phyloP scores from a whole-genome alignment of 1,140 invertebrate species.

The Plutomurus gul region DNA sequence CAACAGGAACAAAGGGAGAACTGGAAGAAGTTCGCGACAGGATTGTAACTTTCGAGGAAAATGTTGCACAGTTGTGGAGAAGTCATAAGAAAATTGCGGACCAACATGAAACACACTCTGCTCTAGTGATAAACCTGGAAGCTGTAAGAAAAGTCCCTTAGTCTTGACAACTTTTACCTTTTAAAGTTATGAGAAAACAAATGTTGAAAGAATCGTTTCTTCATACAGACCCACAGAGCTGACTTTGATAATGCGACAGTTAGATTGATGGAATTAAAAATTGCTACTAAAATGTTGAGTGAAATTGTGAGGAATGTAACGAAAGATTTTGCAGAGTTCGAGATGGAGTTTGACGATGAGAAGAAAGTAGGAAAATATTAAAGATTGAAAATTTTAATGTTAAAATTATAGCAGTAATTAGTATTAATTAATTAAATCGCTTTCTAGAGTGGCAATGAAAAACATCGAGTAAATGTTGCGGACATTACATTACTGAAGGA shows the following conservation, averaged over 20 bases:
- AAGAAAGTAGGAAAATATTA: not conserved
- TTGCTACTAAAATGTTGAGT: slow-evolving; percentile 31
- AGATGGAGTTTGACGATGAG: not conserved
- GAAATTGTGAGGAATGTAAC: slow-evolving; percentile 31
- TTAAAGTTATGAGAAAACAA: not conserved
- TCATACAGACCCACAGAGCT: not conserved
- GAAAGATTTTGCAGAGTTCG: slow-evolving; percentile 10
- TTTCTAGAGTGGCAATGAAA: not conserved
- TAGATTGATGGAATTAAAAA: slow-evolving; percentile 35
- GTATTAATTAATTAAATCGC: not conserved
- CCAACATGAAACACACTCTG: not conserved
- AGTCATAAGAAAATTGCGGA: slow-evolving; percentile 33
- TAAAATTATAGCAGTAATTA: not conserved
- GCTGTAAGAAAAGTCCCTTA: not conserved
- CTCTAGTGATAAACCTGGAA: not conserved
- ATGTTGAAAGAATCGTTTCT: too few relatives aligned
- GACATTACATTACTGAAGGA: not conserved
- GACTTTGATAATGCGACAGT: slow-evolving; percentile 20
- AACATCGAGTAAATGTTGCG: not conserved
- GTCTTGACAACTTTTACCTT: not conserved
- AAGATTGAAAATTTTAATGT: not conserved
- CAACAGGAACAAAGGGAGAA: not conserved
- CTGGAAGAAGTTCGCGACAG: slow-evolving; percentile 23
- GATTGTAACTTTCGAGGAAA: slow-evolving; percentile 40
- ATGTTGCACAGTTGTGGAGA: slow-evolving; percentile 37